phyloP scores from a whole-genome alignment of 2,888 invertebrate species.

The Brachylomia viminalis region DNA sequence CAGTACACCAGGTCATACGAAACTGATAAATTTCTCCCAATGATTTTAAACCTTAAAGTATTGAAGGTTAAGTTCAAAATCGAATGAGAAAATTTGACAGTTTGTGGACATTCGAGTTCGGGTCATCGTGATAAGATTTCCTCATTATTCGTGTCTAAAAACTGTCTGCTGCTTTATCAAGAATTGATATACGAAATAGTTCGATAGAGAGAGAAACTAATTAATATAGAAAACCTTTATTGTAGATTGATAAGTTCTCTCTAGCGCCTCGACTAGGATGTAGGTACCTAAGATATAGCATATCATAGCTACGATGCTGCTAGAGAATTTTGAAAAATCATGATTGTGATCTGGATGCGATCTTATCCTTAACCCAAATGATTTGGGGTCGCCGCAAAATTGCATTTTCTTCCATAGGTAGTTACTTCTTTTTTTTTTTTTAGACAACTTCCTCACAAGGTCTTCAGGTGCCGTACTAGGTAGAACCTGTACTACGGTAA shows the following conservation, averaged over 20 bases:
- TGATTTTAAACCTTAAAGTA: too few species aligned
- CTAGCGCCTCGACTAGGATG: background rate
- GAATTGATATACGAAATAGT: conserved; percentile 23
- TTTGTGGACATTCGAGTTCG: background rate
- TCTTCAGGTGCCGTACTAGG: too few species aligned
- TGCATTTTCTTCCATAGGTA: too few species aligned
- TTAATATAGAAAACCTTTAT: background rate
- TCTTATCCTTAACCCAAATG: too few species aligned
- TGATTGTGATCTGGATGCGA: background rate
- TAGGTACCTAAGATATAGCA: background rate
- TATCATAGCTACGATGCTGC: background rate
- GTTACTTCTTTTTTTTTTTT: too few species aligned
- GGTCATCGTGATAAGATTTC: conserved; percentile 7
- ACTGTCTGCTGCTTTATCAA: conserved; percentile 15
- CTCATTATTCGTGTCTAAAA: conserved; percentile 1
- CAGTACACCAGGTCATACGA: too few species aligned
- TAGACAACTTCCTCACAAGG: too few species aligned
- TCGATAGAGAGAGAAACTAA: background rate
- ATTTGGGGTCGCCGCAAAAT: too few species aligned
- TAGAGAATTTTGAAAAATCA: background rate
- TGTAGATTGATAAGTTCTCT: background rate
- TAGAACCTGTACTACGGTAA: too few species aligned
- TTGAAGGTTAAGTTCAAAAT: too few species aligned
- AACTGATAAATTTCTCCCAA: too few species aligned
- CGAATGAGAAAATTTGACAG: too few species aligned